Percentiles rank a stretch among this genome's conserved stretches.
phyloP scores from a whole-genome alignment of 2,797 vertebrate species.

The Galagoides demidoff region DNA sequence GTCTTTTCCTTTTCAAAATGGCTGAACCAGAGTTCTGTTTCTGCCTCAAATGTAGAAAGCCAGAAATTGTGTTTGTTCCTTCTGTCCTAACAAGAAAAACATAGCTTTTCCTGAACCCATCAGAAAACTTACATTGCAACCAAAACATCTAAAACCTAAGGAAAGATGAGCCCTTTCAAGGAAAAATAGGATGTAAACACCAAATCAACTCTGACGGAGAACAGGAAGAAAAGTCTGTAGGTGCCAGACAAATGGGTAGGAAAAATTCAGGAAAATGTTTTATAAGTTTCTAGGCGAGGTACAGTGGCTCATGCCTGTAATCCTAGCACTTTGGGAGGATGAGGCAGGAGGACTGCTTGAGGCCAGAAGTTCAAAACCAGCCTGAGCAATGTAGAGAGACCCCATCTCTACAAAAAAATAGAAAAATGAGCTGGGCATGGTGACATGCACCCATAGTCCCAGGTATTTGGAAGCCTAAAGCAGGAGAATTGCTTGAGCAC shows the following conservation, averaged over 20 bases:
- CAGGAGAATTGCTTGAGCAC: background rate
- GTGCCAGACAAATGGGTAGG: background rate
- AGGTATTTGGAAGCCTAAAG: background rate
- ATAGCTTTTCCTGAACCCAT: background rate
- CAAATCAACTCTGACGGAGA: background rate
- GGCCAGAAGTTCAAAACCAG: background rate
- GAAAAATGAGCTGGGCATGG: background rate
- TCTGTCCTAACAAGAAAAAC: background rate
- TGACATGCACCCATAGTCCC: background rate
- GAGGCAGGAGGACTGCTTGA: background rate
- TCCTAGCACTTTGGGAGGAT: background rate
- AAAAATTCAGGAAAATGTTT: background rate
- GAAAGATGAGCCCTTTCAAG: background rate
- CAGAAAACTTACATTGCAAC: background rate
- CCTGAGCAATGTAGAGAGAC: background rate
- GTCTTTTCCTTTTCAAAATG: background rate
- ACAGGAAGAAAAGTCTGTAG: background rate
- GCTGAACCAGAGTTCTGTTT: background rate
- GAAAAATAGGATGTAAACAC: background rate
- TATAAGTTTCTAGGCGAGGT: background rate
- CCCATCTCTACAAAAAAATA: background rate
- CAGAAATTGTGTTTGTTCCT: background rate
- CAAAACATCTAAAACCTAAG: background rate
- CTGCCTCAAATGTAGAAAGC: background rate
- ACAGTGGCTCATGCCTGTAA: background rate